Base-by-base conservation (phyloP, 2,113 vertebrate genomes). In the Nerophis lumbriciformis region DNA sequence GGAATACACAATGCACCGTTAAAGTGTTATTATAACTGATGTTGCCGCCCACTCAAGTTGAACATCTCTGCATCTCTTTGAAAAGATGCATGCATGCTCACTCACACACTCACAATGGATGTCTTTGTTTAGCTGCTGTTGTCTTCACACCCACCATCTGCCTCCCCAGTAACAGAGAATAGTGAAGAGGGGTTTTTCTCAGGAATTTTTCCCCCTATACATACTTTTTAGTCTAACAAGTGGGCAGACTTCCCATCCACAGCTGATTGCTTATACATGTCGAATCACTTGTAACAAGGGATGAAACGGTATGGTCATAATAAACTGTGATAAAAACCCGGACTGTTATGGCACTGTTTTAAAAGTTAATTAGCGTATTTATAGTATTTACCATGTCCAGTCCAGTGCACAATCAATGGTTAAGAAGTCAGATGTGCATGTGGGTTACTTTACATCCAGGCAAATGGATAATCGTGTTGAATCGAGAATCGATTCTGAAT, bases 141-240 rank as follows among this genome's bases (percentile, higher is more conserved):
- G 83, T 85, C 84, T 85, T 83, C 82, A 87, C 84, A 84, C 82
- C 82, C 80, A 87, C 86, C 87, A 89, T 88, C 86, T 89, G 87
- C 79, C 66, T 69, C 79, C 83, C 81, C 66, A 47, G 82, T 83
- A 85, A 79, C 78, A 74, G 68, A 78, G 71, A 82, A 81, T 75
- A 84, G 76, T 79, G 77, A 80, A 77, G 78, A 86, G 84, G 9
- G 54, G n/a, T 42, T 42, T 57, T 11, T 8, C 39, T 42, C 38
- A 85, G 72, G 68, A 83, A 68, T 79, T 80, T 85, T 59, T 80
- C 74, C 66, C 16, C 63, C 64, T 60, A 66, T 56, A 66, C 53
- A 63, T 52, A 61, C 49, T 60, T 72, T 82, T 77, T 69, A 63
- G 63, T 83, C 71, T 68, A 61, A 59, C 15, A 4, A 57, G n/a